Conservation (phyloP, 2,888 invertebrate species). For the Drosophila kanekoi region DNA sequence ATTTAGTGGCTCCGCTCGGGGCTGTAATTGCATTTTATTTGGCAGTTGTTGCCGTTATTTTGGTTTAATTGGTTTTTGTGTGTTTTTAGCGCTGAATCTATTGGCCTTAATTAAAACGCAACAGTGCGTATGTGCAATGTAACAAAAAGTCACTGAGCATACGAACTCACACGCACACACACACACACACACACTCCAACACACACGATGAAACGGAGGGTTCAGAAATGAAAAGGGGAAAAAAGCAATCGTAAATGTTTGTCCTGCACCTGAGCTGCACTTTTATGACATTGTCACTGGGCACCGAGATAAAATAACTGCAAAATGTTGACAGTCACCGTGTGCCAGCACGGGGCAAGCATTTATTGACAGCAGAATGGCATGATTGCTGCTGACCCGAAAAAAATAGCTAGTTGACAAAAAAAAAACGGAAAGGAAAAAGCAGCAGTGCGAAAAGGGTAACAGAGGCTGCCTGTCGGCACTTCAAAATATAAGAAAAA, state of each 20-base stretch:
- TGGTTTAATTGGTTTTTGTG: constrained; percentile 76
- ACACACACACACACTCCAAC: not conserved
- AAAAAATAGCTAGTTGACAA: constrained; percentile 40
- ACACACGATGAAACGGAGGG: not conserved
- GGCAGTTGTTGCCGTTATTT: constrained; percentile 53
- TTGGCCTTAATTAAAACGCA: constrained; percentile 76
- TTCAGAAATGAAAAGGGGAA: constrained; percentile 10
- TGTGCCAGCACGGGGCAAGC: constrained; percentile 28
- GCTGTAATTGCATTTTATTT: constrained; percentile 77
- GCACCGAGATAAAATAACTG: constrained; percentile 70
- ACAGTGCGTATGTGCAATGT: constrained; percentile 72
- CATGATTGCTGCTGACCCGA: constrained; percentile 67
- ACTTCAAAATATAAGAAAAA: constrained; percentile 42
- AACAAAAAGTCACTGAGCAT: constrained; percentile 70
- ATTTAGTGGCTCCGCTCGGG: constrained; percentile 64
- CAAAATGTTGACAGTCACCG: constrained; percentile 71
- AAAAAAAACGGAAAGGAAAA: constrained; percentile 27
- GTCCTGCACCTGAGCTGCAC: constrained; percentile 57
- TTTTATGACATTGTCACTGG: constrained; percentile 59
- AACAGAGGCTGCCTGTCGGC: constrained; percentile 55
- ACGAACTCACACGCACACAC: constrained; percentile 18
- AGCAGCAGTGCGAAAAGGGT: constrained; percentile 23
- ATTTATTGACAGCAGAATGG: constrained; percentile 76
- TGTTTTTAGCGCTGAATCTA: constrained; percentile 66
- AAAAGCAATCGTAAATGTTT: constrained; percentile 58